phyloP scores from a whole-genome alignment of 2,113 vertebrate genomes.

The Chunga burmeisteri region DNA sequence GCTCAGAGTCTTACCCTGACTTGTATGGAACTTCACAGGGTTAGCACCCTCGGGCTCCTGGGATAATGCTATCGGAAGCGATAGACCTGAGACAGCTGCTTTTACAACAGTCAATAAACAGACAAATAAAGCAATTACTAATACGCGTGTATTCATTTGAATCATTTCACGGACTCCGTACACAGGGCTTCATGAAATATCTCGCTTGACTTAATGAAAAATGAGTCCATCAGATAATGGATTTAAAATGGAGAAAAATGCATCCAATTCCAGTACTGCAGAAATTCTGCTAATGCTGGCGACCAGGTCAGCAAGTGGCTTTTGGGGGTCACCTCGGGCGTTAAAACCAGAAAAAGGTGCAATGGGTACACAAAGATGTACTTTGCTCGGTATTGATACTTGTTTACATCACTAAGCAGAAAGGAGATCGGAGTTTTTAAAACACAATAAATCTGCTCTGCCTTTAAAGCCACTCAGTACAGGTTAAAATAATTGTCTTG shows the following conservation, averaged over 20 bases:
- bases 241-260: not conserved
- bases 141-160: not conserved
- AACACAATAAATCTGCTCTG: not conserved
- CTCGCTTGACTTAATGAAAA: not conserved
- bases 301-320: not conserved
- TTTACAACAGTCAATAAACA: not conserved
- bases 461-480: not conserved
- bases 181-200: not conserved
- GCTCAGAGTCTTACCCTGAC: not conserved
- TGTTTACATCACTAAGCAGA: not conserved
- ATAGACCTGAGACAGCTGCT: not conserved
- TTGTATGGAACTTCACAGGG: not conserved
- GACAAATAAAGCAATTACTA: not conserved
- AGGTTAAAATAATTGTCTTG: not conserved
- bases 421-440: not conserved
- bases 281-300: not conserved
- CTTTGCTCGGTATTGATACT: not conserved
- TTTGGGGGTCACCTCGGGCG: not conserved
- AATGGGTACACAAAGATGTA: not conserved
- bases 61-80: not conserved
- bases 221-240: fast-evolving
- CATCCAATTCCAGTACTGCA: not conserved
- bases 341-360: not conserved
- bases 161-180: not conserved
- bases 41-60: not conserved